Evolutionary conservation across 1,140 invertebrate species (phyloP), one percentile per base, ranked within the genome.

Genomic region (Pristionchus pacificus): DNA sequence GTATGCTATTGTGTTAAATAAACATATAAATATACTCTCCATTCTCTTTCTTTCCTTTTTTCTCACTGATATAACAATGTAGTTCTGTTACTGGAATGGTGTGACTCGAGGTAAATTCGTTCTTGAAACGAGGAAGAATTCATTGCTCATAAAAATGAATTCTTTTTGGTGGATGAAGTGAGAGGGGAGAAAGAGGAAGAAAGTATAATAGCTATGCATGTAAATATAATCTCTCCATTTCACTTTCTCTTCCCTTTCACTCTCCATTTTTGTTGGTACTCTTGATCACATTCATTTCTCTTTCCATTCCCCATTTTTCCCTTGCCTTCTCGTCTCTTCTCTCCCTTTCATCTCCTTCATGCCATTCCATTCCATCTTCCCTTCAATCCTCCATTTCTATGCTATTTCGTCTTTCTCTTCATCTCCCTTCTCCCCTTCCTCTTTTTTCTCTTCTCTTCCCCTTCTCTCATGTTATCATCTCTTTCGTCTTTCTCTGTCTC

Each of bases 381-480:
- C 30, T 24, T 32, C 28, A 14, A 15, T 64, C 28, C 38, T 49
- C 19, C 62, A n/a, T 64, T 31, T 29, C 13, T 10, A 27, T 27
- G 13, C 30, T 32, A n/a, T 19, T 64, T 2, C 30, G 15, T 29
- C 24, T 24, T 32, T 64, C 30, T n/a, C 62, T 64, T 31, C 19
- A n/a, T 64, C 30, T 30, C 28, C 30, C 24, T 64, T 13, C 19
- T 29, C 30, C 28, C 13, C 25, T 64, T 30, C 2, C 30, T 32
- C 30, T 64, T 13, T 27, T 13, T 64, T 32, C 30, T 10, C 13
- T 31, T 2, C 62, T 31, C 6, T 64, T 31, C 13, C 24, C 10
- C 10, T 64, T 31, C 19, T 64, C 24, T 64, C 38, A 19, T 49
- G 38, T 49, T 49, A 49, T 49, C 38, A 49, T 49, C 38, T 49